Evolutionary conservation across 2,113 vertebrate genomes (phyloP).

Genomic region (Tympanuchus pallidicinctus): DNA sequence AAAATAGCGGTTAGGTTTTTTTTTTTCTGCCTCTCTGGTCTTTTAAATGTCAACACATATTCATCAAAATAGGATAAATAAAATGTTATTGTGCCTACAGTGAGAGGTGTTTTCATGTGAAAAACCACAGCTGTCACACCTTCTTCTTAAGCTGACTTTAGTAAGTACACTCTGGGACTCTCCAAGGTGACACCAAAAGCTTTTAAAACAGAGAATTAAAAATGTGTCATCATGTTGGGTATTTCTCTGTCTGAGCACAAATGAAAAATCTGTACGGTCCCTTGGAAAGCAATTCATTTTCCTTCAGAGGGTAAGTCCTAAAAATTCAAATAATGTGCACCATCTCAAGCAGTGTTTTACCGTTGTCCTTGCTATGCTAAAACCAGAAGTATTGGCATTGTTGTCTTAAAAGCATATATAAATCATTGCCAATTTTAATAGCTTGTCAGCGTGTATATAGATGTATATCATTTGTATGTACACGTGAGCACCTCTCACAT

Average conservation of each 20-base stretch:
- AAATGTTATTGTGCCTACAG: slow-evolving; percentile 10
- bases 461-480: neutral
- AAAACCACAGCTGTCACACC: slow-evolving; percentile 14
- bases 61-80: slow-evolving; percentile 31
- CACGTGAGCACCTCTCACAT: neutral
- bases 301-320: neutral
- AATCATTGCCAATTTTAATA: neutral
- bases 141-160: neutral
- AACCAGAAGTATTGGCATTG: neutral
- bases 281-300: neutral
- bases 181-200: slow-evolving; percentile 25
- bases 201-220: slow-evolving; percentile 37
- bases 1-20: neutral
- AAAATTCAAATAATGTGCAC: neutral
- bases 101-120: slow-evolving; percentile 21
- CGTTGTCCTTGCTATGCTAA: neutral
- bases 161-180: neutral
- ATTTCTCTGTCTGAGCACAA: neutral
- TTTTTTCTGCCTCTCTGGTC: neutral
- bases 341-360: neutral
- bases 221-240: neutral
- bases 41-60: slow-evolving; percentile 30
- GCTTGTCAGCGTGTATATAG: neutral
- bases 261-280: neutral
- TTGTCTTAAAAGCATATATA: neutral